Evolutionary conservation across 2,888 invertebrate genomes (phyloP), one percentile per base, ranked within the genome.

Genomic region (Alentia gelatinosa): DNA sequence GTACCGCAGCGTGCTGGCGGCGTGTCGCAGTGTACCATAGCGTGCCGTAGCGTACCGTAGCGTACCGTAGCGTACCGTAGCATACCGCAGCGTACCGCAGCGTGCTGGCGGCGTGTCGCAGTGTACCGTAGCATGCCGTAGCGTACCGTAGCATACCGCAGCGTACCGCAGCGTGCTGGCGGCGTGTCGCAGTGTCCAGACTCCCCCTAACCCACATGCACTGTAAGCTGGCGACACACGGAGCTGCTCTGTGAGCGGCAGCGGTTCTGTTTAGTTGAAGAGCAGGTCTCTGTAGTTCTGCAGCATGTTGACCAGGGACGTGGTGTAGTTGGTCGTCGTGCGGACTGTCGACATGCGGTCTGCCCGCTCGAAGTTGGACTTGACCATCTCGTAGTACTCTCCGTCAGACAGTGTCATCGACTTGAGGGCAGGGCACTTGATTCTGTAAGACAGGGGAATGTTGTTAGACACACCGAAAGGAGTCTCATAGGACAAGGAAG

Each of bases 321-420:
- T 99, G 92, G 98, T 97, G 96, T 99, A 99, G 96, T 98, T 99
- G 92, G 99, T 99, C 1, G 98, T 98, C 1, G 99, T 99, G 91
- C 99, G 97, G 0, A 99, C 99, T 15, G 99, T 99, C 0, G 99
- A 99, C 94, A 97, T 97, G 93, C 99, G 97, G 96, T 99, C 99
- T 0, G 99, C 99, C 94, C 99, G 97, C 96, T 99, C 99, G 96
- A 99, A 99, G 96, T 99, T 99, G 0, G 99, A 99, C 96, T 99
- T 99, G 50, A 99, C 99, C 93, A 99, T 98, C 96, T 99, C 99
- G 96, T 99, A 99, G 96, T 99, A 99, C 91, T 99, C 98, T 0
- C 99, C 99, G 96, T 99, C 99, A 95, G 99, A 99, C 75, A 99
- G 97, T 26, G 98, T 98, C 93, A 99, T 97, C 94, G 99, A 99